A percentile compares a stretch with the other conserved stretches of the same genome.
Conservation (phyloP, 1,140 invertebrate species). For the Armadillidium nasatum region DNA sequence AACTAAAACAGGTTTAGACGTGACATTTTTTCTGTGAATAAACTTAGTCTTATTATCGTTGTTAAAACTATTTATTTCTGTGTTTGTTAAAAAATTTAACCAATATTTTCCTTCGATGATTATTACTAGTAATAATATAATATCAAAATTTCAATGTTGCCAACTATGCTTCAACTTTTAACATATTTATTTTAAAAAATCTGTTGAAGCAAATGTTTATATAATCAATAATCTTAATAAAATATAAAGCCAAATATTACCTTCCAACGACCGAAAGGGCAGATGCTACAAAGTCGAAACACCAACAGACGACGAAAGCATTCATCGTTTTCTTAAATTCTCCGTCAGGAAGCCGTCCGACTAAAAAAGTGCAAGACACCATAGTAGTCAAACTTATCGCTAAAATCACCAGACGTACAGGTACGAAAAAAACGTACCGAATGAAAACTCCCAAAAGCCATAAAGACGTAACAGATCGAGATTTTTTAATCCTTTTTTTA, state of each 20-base stretch:
- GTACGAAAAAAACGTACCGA: slow-evolving; percentile 40
- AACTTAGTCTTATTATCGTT: too few relatives aligned
- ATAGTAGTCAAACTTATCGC: slow-evolving; percentile 32
- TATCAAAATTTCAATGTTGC: too few relatives aligned
- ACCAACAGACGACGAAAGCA: slow-evolving; percentile 38
- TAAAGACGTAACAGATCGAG: slow-evolving; percentile 36
- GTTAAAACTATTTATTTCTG: too few relatives aligned
- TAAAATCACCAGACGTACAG: slow-evolving; percentile 35
- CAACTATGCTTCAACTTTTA: too few relatives aligned
- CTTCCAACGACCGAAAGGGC: slow-evolving; percentile 42
- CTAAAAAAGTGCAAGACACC: slow-evolving; percentile 26
- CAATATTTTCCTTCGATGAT: too few relatives aligned
- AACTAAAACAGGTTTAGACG: not conserved
- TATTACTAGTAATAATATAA: too few relatives aligned
- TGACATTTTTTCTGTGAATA: too few relatives aligned
- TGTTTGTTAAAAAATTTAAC: too few relatives aligned
- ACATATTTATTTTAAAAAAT: too few relatives aligned
- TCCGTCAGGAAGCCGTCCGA: slow-evolving; percentile 33
- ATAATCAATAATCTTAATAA: too few relatives aligned
- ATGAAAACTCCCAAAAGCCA: slow-evolving; percentile 36
- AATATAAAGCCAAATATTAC: slow-evolving; percentile 4
- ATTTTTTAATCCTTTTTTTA: slow-evolving; percentile 17
- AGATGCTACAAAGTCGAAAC: slow-evolving; percentile 42
- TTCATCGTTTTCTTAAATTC: slow-evolving; percentile 40
- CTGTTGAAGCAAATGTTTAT: too few relatives aligned